Evolutionary conservation across 2,888 invertebrate genomes (phyloP).

Genomic region (Pristionchus fissidentatus): DNA sequence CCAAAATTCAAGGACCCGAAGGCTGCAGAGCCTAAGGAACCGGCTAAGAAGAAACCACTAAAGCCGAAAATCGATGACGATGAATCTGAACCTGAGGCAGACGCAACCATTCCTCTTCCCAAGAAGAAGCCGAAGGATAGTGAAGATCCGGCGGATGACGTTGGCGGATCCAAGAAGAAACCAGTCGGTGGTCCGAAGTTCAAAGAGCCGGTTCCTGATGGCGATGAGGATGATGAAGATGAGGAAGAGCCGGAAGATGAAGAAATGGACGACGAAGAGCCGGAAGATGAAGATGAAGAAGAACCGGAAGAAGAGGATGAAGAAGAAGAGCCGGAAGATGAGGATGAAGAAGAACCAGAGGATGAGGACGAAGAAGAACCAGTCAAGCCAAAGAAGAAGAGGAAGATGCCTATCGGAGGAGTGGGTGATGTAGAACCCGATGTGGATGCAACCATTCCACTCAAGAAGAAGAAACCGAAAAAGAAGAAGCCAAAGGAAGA

Average conservation of each 20-base stretch:
- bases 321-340: background rate
- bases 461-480: slow-evolving; percentile 31
- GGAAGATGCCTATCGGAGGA: slow-evolving; percentile 18
- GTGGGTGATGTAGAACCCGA: slow-evolving; percentile 39
- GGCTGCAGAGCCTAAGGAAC: too few relatives aligned
- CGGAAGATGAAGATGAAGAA: slow-evolving; percentile 16
- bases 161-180: slow-evolving; percentile 4
- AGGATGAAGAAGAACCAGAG: background rate
- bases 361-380: slow-evolving; percentile 14
- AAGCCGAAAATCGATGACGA: slow-evolving; percentile 24
- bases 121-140: slow-evolving; percentile 36
- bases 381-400: background rate
- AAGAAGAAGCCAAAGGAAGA: slow-evolving; percentile 26
- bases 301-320: slow-evolving; percentile 34
- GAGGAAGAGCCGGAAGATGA: slow-evolving; percentile 41
- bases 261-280: slow-evolving; percentile 8
- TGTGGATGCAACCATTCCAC: slow-evolving; percentile 1
- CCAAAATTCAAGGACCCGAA: slow-evolving; percentile 41
- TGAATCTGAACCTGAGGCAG: slow-evolving; percentile 40
- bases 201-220: slow-evolving; percentile 1
- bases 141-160: slow-evolving; percentile 27
- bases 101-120: background rate
- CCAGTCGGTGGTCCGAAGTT: slow-evolving; percentile 31
- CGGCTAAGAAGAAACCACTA: slow-evolving; percentile 20
- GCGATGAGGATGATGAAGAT: slow-evolving; percentile 16